Evolutionary conservation across 1,140 invertebrate species (phyloP).

Genomic region (Hypothenemus hampei): DNA sequence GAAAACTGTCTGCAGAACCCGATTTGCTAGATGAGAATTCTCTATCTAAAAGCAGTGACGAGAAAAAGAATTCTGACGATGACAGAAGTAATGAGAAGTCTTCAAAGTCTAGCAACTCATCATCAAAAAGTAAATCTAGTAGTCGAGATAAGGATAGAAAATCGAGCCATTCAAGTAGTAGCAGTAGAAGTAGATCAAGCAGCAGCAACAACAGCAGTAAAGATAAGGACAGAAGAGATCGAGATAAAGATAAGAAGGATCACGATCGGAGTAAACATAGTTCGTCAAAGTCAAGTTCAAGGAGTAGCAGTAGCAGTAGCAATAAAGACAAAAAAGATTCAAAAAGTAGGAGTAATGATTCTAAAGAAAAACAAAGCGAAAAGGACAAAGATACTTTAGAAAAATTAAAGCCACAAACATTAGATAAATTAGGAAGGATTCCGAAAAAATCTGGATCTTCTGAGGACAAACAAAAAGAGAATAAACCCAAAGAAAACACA

Average conservation of each 20-base stretch:
- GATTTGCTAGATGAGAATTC: no score
- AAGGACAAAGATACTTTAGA: conserved; percentile 63
- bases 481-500: conserved; percentile 42
- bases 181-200: conserved; percentile 40
- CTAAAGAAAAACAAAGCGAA: conserved; percentile 53
- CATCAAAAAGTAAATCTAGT: conserved; percentile 25
- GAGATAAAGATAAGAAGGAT: conserved; percentile 38
- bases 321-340: conserved; percentile 37
- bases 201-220: conserved; percentile 35
- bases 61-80: conserved; percentile 3
- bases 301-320: conserved; percentile 39
- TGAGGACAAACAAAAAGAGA: conserved; percentile 39
- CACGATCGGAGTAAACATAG: conserved; percentile 31
- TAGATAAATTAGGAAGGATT: conserved; percentile 69
- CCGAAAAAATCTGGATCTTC: conserved; percentile 56
- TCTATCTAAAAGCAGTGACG: conserved; percentile 13
- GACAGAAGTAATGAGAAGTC: conserved; percentile 29
- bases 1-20: conserved; percentile 53
- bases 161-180: conserved; percentile 27
- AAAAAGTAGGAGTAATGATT: conserved; percentile 41
- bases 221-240: conserved; percentile 43
- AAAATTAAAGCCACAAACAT: conserved; percentile 59
- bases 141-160: conserved; percentile 42
- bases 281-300: conserved; percentile 30
- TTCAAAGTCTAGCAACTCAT: conserved; percentile 32